Evolutionary conservation across 2,888 invertebrate species (phyloP).

Genomic region (Eupithecia insigniata): DNA sequence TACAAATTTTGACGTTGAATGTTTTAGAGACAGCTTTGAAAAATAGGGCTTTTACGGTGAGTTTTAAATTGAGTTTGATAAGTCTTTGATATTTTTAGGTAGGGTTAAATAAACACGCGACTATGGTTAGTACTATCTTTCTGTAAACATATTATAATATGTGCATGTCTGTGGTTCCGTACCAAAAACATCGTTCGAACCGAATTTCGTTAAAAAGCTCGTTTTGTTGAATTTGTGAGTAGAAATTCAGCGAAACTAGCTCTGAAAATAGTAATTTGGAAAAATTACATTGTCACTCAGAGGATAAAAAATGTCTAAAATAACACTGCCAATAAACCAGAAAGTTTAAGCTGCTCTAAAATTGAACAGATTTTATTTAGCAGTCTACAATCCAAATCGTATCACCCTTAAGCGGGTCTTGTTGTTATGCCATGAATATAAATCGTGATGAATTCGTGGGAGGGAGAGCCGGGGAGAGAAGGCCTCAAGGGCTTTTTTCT

Average conservation of each 20-base stretch:
- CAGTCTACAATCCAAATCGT: constrained; percentile 74
- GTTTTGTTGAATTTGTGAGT: background rate
- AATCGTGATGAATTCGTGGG: constrained; percentile 85
- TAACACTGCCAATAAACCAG: background rate
- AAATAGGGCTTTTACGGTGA: too few relatives aligned
- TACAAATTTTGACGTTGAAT: too few relatives aligned
- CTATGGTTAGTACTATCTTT: too few relatives aligned
- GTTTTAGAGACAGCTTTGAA: too few relatives aligned
- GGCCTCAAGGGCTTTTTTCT: constrained; percentile 83
- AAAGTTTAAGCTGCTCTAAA: constrained; percentile 38
- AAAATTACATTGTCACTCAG: background rate
- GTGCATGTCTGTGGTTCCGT: too few relatives aligned
- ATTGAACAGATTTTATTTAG: constrained; percentile 68
- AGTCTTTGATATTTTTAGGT: too few relatives aligned
- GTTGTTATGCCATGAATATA: constrained; percentile 85
- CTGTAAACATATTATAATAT: too few relatives aligned
- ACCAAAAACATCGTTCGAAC: too few relatives aligned
- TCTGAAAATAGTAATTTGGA: background rate
- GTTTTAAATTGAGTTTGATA: too few relatives aligned
- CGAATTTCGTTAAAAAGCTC: background rate
- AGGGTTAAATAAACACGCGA: too few relatives aligned
- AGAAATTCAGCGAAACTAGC: background rate
- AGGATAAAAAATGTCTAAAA: background rate
- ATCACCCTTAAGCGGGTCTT: constrained; percentile 79
- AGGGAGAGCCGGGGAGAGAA: constrained; percentile 59